These are phyloP conservation scores for Leucophenga maculata DNA, from an alignment of 2,888 invertebrate species.

Conservation along the genomic window DNA sequence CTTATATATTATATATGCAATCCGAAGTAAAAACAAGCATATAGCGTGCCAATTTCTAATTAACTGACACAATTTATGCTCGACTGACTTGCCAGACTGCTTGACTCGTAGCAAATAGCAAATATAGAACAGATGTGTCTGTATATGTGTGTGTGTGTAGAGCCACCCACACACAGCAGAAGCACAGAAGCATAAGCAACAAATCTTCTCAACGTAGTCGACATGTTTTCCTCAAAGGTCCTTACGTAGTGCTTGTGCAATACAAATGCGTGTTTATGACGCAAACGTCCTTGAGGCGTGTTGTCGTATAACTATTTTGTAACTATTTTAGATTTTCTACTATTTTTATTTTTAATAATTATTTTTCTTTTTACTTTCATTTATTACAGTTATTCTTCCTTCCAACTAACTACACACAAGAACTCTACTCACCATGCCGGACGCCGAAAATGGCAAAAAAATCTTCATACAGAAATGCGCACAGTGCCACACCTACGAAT, in stretches of 20 bases:
- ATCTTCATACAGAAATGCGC: slow-evolving; percentile 95
- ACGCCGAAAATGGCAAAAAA: slow-evolving; percentile 97
- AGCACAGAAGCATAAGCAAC: not conserved
- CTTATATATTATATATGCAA: too few relatives aligned
- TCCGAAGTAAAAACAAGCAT: too few relatives aligned
- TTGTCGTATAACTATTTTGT: not conserved
- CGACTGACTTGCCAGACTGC: slow-evolving; percentile 10
- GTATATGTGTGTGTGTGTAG: too few relatives aligned
- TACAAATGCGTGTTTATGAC: not conserved
- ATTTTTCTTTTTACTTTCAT: not conserved
- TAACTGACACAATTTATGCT: not conserved
- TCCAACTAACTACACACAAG: not conserved
- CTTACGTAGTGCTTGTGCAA: not conserved
- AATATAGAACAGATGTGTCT: not conserved
- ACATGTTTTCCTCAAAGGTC: not conserved
- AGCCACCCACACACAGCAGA: not conserved
- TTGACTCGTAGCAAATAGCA: not conserved
- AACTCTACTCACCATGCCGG: slow-evolving; percentile 72
- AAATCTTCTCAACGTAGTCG: slow-evolving; percentile 3
- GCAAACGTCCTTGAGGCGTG: not conserved
- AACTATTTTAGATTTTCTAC: not conserved
- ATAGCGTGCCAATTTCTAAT: slow-evolving; percentile 7
- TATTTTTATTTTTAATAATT: not conserved
- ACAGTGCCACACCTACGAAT: slow-evolving; percentile 94
- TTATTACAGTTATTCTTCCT: not conserved